These are phyloP conservation scores for Periphyllus acericola DNA, from an alignment of 2,888 invertebrate genomes.

Conservation along the genomic window DNA sequence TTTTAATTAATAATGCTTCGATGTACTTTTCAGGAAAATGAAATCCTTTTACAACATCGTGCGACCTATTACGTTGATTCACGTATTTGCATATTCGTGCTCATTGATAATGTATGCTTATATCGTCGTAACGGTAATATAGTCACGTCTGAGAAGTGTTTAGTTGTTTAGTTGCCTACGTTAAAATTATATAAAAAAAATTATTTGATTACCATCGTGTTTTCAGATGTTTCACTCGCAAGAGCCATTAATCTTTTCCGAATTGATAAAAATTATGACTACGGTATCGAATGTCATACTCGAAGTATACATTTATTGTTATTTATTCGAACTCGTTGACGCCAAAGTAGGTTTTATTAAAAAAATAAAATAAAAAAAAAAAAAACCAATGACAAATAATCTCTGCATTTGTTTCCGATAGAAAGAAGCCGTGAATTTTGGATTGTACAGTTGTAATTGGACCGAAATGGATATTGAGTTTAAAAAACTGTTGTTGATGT, in stretches of 20 bases:
- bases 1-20: background rate
- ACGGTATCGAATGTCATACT: slow-evolving; percentile 32
- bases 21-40: slow-evolving; percentile 33
- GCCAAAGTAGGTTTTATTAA: background rate
- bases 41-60: slow-evolving; percentile 27
- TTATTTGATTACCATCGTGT: too few relatives aligned
- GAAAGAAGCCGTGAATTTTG: slow-evolving; percentile 39
- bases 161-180: background rate
- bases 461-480: slow-evolving; percentile 20
- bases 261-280: slow-evolving; percentile 22
- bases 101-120: slow-evolving; percentile 35
- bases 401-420: background rate
- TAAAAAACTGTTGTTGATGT: slow-evolving; percentile 20
- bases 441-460: slow-evolving; percentile 42
- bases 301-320: slow-evolving; percentile 37
- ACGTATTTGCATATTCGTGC: slow-evolving; percentile 32
- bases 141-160: background rate
- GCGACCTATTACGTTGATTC: slow-evolving; percentile 32
- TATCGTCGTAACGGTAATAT: slow-evolving; percentile 25
- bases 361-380: background rate
- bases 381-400: background rate
- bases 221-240: slow-evolving; percentile 5
- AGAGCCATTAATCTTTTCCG: background rate
- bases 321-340: slow-evolving; percentile 35
- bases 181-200: background rate